Base-by-base conservation (phyloP, 2,888 invertebrate genomes). In the Plagodis pulveraria region DNA sequence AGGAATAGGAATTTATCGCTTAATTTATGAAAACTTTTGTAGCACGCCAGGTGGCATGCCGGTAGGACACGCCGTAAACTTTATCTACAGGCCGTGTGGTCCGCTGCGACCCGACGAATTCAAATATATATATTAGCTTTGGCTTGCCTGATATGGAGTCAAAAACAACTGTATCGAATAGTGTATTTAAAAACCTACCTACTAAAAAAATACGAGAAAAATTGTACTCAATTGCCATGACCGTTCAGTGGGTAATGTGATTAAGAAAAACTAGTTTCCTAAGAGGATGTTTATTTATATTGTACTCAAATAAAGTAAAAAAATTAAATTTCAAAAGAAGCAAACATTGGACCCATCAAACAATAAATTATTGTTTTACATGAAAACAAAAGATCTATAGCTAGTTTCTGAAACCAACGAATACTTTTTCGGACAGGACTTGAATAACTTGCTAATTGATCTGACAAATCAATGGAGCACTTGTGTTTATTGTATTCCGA, bases 101-200 rank as follows among this genome's bases (percentile, higher is more conserved):
- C 35, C n/a, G 11, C 47, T 47, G 35, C 11, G 47, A 47, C 47
- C 47, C 47, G 11, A 47, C 36, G 47, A 47, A 47, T 35, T 47
- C 34, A 36, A 34, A 34, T 35, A 47, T 6, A 35, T 47, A 8
- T 47, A n/a, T 47, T 35, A 6, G n/a, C 36, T 47, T 35, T 47
- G 47, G 47, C 35, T 35, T 35, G 47, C 47, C 35, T 11, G 11
- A 35, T 47, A 47, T 8, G 47, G 5, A 47, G 11, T 47, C 47
- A 35, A 47, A 34, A n/a, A 2, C 47, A 47, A 35, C 35, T 47
- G 12, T 42, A 12, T 42, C 8, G 12, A 42, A 12, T 12, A 6
- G 42, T 6, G 12, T 42, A 42, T 10, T 45, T 45, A 45, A 22
- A 45, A 45, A 45, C 33, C 45, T 45, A 45, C 45, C 45, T 32